Evolutionary conservation across 2,797 vertebrate genomes (phyloP).

Genomic region (Labroides dimidiatus): DNA sequence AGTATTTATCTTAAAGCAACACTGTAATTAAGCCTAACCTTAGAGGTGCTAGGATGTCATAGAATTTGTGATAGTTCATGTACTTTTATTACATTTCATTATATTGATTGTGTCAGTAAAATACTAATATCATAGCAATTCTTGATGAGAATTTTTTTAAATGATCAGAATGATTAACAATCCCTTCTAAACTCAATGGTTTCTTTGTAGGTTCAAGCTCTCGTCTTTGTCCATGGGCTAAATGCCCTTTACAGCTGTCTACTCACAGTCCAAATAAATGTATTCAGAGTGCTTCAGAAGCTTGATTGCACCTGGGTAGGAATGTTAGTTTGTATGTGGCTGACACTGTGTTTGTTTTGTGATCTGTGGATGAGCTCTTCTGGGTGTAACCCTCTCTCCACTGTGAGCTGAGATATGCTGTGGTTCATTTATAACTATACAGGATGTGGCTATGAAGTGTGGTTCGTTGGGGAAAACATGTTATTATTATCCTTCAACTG

Average conservation of each 20-base stretch:
- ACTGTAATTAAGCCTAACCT: too few species aligned
- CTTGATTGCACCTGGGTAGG: not conserved
- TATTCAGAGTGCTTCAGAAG: not conserved
- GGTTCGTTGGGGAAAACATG: not conserved
- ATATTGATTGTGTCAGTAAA: too few species aligned
- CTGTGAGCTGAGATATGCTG: not conserved
- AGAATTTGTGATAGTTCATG: too few species aligned
- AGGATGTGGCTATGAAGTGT: not conserved
- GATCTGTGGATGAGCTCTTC: not conserved
- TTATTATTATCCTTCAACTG: not conserved
- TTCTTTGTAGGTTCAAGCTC: too few species aligned
- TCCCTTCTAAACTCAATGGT: too few species aligned
- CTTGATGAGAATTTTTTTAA: too few species aligned
- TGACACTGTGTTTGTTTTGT: constrained; percentile 22
- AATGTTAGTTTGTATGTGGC: not conserved
- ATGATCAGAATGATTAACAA: too few species aligned
- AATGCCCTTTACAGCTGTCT: not conserved
- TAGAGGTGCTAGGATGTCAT: too few species aligned
- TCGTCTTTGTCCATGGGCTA: too few species aligned
- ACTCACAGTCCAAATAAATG: not conserved
- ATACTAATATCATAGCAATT: too few species aligned
- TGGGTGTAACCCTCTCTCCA: constrained; percentile 9
- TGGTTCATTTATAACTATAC: not conserved
- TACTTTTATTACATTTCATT: too few species aligned
- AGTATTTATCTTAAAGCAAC: too few species aligned